Percentiles rank a stretch among this genome's conserved stretches.
phyloP scores from a whole-genome alignment of 2,888 invertebrate species.

The Bellardia pandia region DNA sequence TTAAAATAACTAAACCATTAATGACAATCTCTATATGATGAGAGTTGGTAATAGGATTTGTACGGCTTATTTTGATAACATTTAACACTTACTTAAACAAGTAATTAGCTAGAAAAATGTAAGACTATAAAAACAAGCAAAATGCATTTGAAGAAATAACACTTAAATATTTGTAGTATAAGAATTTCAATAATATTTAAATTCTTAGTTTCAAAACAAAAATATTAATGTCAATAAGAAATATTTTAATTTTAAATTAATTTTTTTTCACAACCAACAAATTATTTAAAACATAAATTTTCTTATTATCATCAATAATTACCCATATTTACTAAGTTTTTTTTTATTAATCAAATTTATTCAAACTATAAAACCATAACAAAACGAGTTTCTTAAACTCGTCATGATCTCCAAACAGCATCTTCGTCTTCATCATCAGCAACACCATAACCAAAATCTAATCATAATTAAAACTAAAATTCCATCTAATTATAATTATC shows the following conservation, averaged over 20 bases:
- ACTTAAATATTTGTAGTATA: no score
- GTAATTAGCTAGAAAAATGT: background rate
- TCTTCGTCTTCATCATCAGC: constrained; percentile 12
- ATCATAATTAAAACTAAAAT: constrained; percentile 72
- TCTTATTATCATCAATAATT: constrained; percentile 18
- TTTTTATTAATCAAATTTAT: background rate
- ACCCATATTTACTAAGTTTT: background rate
- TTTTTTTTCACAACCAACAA: background rate
- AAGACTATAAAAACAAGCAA: background rate
- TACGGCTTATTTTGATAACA: background rate
- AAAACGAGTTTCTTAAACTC: constrained; percentile 44
- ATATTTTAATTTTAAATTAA: constrained; percentile 44
- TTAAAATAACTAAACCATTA: background rate
- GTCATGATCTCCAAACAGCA: constrained; percentile 1
- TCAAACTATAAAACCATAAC: constrained; percentile 36
- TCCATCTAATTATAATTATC: constrained; percentile 73
- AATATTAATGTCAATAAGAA: constrained; percentile 52
- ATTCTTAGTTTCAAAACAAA: background rate
- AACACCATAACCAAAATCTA: constrained; percentile 59
- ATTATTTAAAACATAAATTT: constrained; percentile 17
- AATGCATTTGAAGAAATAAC: background rate
- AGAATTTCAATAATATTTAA: background rate
- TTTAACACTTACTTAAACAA: background rate
- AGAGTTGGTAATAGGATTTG: background rate
- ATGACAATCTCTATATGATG: background rate